Base-by-base conservation (phyloP, 2,797 vertebrate genomes). In the Vespertilio murinus region DNA sequence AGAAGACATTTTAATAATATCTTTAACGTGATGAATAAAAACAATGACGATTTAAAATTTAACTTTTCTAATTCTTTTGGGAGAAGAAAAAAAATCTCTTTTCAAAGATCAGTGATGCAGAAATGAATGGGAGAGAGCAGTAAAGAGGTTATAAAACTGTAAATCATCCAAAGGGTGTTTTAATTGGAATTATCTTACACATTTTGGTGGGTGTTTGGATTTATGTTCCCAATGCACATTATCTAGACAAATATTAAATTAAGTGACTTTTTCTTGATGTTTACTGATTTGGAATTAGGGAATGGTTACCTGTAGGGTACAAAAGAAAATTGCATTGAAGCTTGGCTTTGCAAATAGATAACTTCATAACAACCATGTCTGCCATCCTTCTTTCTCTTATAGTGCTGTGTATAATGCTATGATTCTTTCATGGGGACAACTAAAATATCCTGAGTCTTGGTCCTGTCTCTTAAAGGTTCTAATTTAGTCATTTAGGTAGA, bases 1-100 rank as follows among this genome's bases (percentile, higher is more conserved):
- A 64, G 49, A 94, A 74, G 89, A 25, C 42, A 94, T 6, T 80
- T 79, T 61, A 87, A 45, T 67, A 30, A 45, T 79, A 56, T 90
- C 67, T 70, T 80, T 33, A 47, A 80, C 69, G 49, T 42, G 52
- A 64, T 70, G 23, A 92, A 87, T 52, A 40, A 64, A 93, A 78
- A 82, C n/a, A 67, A 42, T 30, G 54, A 28, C 1, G 38, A 59
- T 67, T 84, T 84, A 81, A 88, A 88, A 90, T 88, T 94, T 90
- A 73, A 94, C 4, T 54, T 73, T 77, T 56, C 23, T 83, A 54
- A 70, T 75, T 93, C 73, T 84, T 83, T 14, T 33, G 47, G 61
- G 28, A 85, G n/a, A 75, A 40, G 22, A 25, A 75, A 23, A 71
- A 38, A 73, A 47, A 18, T 92, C 8, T 61, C 25, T 38, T 28